Percentiles rank a stretch among this genome's conserved stretches.
Conservation (phyloP, 2,797 vertebrate species). For the Gymnodraco acuticeps region DNA sequence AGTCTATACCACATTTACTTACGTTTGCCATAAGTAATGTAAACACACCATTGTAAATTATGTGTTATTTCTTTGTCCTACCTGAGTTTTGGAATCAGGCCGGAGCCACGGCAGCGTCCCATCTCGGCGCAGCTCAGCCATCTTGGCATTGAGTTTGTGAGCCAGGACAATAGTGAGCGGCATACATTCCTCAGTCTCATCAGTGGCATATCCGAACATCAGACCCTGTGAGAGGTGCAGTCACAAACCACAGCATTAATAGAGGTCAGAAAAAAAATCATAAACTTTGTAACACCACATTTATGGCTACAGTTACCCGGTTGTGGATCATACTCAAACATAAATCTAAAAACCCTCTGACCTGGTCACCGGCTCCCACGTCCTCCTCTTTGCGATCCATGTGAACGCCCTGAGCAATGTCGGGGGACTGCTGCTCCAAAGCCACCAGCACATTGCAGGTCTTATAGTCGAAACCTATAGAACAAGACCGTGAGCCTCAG, state of each 20-base stretch:
- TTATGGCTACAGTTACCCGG: neutral
- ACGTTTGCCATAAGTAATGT: no score
- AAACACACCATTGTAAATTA: neutral
- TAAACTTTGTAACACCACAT: neutral
- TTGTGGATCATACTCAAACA: neutral
- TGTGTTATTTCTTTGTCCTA: conserved; percentile 55
- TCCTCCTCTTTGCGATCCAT: conserved; percentile 94
- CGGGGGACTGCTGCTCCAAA: conserved; percentile 95
- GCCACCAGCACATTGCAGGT: conserved; percentile 97
- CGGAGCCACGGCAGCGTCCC: conserved; percentile 92
- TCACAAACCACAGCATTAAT: conserved; percentile 3
- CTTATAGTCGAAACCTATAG: conserved; percentile 94
- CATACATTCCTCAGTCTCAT: conserved; percentile 98
- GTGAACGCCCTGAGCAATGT: conserved; percentile 96
- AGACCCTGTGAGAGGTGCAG: conserved; percentile 85
- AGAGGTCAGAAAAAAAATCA: neutral
- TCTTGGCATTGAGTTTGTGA: conserved; percentile 95
- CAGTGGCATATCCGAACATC: conserved; percentile 97
- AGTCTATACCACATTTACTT: no score
- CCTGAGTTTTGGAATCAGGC: conserved; percentile 97
- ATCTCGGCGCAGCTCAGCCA: conserved; percentile 92
- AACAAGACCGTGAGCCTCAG: neutral
- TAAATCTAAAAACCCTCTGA: conserved; percentile 55
- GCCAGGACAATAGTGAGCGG: conserved; percentile 94
- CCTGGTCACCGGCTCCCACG: conserved; percentile 95